Percentiles rank a stretch among this genome's conserved stretches.
Evolutionary conservation across 2,888 invertebrate genomes (phyloP).

Genomic region (Junonia oenone): DNA sequence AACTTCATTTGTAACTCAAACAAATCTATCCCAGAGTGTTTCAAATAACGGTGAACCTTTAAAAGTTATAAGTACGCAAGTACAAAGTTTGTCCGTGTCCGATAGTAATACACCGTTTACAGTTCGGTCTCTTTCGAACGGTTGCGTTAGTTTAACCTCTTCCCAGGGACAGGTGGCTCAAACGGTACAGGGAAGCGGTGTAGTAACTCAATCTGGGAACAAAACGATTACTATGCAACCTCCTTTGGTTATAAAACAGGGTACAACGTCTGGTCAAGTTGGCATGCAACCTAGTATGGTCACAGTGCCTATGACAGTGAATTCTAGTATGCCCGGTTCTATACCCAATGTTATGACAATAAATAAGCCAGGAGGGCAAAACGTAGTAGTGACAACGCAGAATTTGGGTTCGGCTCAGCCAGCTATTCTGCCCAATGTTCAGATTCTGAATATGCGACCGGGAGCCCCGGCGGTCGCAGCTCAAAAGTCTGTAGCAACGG

Average conservation of each 20-base stretch:
- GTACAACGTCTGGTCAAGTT: conserved; percentile 52
- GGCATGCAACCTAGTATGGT: conserved; percentile 79
- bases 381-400: conserved; percentile 79
- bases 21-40: conserved; percentile 41
- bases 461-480: conserved; percentile 83
- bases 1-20: conserved; percentile 40
- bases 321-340: conserved; percentile 77
- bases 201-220: conserved; percentile 41
- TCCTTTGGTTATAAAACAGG: conserved; percentile 70
- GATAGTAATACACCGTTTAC: conserved; percentile 45
- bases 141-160: conserved; percentile 82
- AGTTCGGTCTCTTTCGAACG: conserved; percentile 83
- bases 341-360: conserved; percentile 83
- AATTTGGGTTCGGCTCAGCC: conserved; percentile 82
- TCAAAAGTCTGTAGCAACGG: conserved; percentile 87
- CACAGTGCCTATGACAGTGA: conserved; percentile 82
- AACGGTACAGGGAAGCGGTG: conserved; percentile 69
- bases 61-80: conserved; percentile 78
- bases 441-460: conserved; percentile 91
- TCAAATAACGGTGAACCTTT: conserved; percentile 70
- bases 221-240: conserved; percentile 65
- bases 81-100: conserved; percentile 64
- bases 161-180: conserved; percentile 72
- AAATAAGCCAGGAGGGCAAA: conserved; percentile 78
- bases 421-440: conserved; percentile 86